Percentiles rank a stretch among this genome's conserved stretches.
Conservation (phyloP, 2,113 vertebrate species). For the Cinclus mexicanus region DNA sequence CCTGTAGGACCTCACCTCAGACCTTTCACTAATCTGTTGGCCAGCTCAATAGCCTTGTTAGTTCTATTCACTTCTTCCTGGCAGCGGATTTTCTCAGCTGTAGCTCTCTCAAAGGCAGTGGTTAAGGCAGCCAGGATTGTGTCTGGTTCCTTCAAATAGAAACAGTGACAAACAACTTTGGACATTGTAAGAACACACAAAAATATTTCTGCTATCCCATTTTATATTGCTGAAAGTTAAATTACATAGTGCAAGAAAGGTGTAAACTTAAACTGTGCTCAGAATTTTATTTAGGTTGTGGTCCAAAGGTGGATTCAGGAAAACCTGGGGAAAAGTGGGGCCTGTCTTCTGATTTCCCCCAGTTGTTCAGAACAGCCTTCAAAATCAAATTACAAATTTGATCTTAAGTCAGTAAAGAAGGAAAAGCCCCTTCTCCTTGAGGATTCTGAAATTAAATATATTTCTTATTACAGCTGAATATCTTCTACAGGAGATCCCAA, state of each 20-base stretch:
- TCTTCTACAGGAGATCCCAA: neutral
- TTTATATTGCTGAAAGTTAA: conserved; percentile 66
- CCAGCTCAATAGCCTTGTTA: conserved; percentile 94
- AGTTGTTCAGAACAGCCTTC: conserved; percentile 44
- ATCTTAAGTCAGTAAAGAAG: conserved; percentile 34
- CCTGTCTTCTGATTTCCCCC: conserved; percentile 38
- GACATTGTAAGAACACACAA: conserved; percentile 59
- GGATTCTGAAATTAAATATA: conserved; percentile 30
- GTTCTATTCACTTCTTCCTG: conserved; percentile 93
- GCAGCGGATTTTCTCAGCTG: conserved; percentile 89
- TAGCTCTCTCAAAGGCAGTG: conserved; percentile 84
- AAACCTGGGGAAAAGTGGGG: conserved; percentile 29
- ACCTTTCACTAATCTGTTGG: conserved; percentile 95
- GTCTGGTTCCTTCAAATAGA: conserved; percentile 87
- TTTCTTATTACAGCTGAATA: neutral
- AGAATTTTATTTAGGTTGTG: conserved; percentile 8
- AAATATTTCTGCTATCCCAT: conserved; percentile 64
- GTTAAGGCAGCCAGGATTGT: conserved; percentile 86
- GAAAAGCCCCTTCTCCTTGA: conserved; percentile 18
- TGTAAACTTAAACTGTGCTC: neutral
- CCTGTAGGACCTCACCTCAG: conserved; percentile 89
- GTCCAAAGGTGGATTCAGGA: conserved; percentile 7
- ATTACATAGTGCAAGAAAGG: conserved; percentile 41
- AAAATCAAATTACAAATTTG: conserved; percentile 8
- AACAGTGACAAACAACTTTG: conserved; percentile 73